Base-by-base conservation (phyloP, 2,888 invertebrate species). In the Loripinus fragilis region DNA sequence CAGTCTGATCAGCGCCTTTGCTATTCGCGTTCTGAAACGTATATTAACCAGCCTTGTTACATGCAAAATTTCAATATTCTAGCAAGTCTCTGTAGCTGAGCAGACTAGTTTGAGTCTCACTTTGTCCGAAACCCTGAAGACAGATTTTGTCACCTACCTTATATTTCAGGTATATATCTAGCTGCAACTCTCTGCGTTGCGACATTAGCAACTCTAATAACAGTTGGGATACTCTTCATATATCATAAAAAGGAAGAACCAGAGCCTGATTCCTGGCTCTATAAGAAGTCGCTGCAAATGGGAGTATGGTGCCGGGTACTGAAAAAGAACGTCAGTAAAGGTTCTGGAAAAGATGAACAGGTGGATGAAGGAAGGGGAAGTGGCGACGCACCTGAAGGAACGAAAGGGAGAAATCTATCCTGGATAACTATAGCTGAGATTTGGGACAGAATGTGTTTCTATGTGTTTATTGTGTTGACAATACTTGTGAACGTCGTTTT, bases 381-480 rank as follows among this genome's bases (percentile, higher is more conserved):
- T 3, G 20, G 12, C 2, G 10, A 12, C 3, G 25, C 3, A 41
- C 30, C 41, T 10, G 71, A 25, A 20, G 48, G 33, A 45, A 8
- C 15, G 17, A 45, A 45, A 20, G n/a, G 45, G 15, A 5, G 17
- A 20, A 3, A 8, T 3, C 33, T 82, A 2, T 75, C 77, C 0
- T 83, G 78, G 80, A 60, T 70, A 20, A 69, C 75, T 15, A 41
- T 80, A 0, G 80, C 80, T 10, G 35, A 30, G 17, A 66, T 80
- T 17, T 66, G 78, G 41, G 83, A 83, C 55, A 74, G 70, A 30
- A 71, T 80, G 15, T 80, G 75, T 55, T 83, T 78, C 50, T 66
- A 70, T 33, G 30, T 71, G 0, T 83, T 75, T 33, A 65, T 77
- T 35, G 48, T 74, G 8, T 1, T 72, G 0, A 76, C 76, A 20